Percentiles rank a stretch among this genome's conserved stretches.
phyloP scores from a whole-genome alignment of 2,888 invertebrate genomes.

The Parnassius mnemosyne region DNA sequence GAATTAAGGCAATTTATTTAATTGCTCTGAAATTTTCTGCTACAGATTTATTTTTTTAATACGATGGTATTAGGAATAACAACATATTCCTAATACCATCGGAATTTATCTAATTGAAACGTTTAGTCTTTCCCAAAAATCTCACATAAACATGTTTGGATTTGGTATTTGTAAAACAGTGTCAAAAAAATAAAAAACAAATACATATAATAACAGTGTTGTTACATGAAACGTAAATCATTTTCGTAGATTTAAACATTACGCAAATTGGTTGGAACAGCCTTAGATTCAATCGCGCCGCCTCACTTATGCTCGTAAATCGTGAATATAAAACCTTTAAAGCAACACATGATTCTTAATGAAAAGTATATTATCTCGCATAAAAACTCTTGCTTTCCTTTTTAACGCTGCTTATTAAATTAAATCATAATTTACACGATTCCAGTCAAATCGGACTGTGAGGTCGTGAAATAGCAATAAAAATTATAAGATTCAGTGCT shows the following conservation, averaged over 20 bases:
- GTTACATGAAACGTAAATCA: neutral
- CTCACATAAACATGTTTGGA: too few relatives aligned
- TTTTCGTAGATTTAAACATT: slow-evolving; percentile 1
- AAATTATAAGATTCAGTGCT: slow-evolving; percentile 67
- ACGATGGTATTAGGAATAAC: too few relatives aligned
- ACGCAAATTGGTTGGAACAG: slow-evolving; percentile 7
- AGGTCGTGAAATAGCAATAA: slow-evolving; percentile 71
- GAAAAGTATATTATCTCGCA: slow-evolving; percentile 75
- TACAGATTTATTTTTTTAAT: neutral
- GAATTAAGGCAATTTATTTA: slow-evolving; percentile 7
- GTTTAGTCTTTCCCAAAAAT: too few relatives aligned
- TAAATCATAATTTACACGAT: slow-evolving; percentile 77
- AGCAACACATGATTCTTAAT: slow-evolving; percentile 69
- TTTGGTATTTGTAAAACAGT: too few relatives aligned
- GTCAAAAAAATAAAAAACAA: too few relatives aligned
- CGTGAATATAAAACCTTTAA: slow-evolving; percentile 61
- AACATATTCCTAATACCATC: too few relatives aligned
- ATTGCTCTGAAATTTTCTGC: neutral
- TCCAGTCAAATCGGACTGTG: slow-evolving; percentile 69
- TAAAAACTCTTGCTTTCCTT: slow-evolving; percentile 74
- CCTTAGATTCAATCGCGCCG: slow-evolving; percentile 48
- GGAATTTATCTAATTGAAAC: too few relatives aligned
- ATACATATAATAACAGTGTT: neutral
- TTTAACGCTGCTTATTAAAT: slow-evolving; percentile 73
- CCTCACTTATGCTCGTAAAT: slow-evolving; percentile 54